A percentile compares a stretch with the other conserved stretches of the same genome.
phyloP scores from a whole-genome alignment of 2,888 invertebrate genomes.

The Ypsolopha scabrella region DNA sequence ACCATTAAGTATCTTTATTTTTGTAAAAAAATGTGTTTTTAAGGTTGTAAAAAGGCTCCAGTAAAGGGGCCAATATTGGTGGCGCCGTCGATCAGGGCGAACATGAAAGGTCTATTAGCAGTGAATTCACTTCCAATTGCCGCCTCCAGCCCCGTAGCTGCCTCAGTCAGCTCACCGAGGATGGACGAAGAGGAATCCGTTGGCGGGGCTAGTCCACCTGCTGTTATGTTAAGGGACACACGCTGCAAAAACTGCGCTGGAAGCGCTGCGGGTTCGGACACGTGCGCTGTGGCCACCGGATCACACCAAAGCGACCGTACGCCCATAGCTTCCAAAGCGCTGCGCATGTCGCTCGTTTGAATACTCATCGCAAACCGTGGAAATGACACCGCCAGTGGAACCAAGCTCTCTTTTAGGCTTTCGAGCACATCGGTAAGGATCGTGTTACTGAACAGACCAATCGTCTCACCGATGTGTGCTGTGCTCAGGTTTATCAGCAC shows the following conservation, averaged over 20 bases:
- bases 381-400: conserved; percentile 23
- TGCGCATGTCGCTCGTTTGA: conserved; percentile 17
- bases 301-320: conserved; percentile 16
- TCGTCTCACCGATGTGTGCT: conserved; percentile 9
- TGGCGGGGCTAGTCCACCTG: background rate
- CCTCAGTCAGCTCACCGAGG: conserved; percentile 7
- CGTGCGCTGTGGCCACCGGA: conserved; percentile 9
- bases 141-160: conserved; percentile 29
- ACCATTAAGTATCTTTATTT: too few relatives aligned
- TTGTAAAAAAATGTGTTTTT: too few relatives aligned
- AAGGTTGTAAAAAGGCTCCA: background rate
- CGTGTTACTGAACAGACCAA: conserved; percentile 15
- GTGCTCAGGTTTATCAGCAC: conserved; percentile 11
- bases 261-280: too few relatives aligned
- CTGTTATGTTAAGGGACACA: background rate
- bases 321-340: conserved; percentile 17
- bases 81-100: conserved; percentile 1
- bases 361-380: conserved; percentile 20
- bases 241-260: background rate
- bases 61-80: background rate
- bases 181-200: conserved; percentile 2
- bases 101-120: conserved; percentile 1
- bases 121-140: conserved; percentile 10
- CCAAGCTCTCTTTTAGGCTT: conserved; percentile 15
- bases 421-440: conserved; percentile 17